Conservation (phyloP, 2,797 vertebrate species). For the Trachurus trachurus region DNA sequence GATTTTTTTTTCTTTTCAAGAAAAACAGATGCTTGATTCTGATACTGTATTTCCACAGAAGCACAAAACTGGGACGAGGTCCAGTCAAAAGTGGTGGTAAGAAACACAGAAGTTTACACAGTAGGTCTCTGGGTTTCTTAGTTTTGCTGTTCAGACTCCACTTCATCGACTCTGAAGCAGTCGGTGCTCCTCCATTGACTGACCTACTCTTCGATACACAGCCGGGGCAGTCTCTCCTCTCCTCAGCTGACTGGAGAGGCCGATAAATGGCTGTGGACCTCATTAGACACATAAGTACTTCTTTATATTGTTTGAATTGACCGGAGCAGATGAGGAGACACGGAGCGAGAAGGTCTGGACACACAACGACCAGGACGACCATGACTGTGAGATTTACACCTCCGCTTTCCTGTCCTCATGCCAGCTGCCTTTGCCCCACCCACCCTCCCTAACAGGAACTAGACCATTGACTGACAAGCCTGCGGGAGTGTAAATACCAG, state of each 20-base stretch:
- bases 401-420: constrained; percentile 22
- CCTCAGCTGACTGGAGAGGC: constrained; percentile 33
- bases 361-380: too few relatives aligned
- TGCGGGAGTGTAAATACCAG: constrained; percentile 29
- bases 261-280: constrained; percentile 21
- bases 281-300: constrained; percentile 43
- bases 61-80: neutral
- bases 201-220: constrained; percentile 36
- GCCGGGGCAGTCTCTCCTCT: constrained; percentile 34
- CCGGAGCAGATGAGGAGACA: constrained; percentile 17
- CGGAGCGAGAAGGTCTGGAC: constrained; percentile 21
- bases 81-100: neutral
- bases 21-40: neutral
- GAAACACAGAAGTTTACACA: neutral
- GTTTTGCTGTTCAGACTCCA: constrained; percentile 11
- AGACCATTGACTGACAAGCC: constrained; percentile 29
- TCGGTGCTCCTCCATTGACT: constrained; percentile 42
- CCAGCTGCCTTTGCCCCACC: constrained; percentile 19
- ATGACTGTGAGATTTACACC: constrained; percentile 22
- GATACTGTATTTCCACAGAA: neutral
- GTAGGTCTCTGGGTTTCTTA: constrained; percentile 3
- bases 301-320: constrained; percentile 61
- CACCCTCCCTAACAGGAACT: neutral
- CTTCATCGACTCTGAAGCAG: constrained; percentile 41
- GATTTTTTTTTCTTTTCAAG: neutral